phyloP scores from a whole-genome alignment of 2,797 vertebrate species.

The Urosaurus nigricauda region DNA sequence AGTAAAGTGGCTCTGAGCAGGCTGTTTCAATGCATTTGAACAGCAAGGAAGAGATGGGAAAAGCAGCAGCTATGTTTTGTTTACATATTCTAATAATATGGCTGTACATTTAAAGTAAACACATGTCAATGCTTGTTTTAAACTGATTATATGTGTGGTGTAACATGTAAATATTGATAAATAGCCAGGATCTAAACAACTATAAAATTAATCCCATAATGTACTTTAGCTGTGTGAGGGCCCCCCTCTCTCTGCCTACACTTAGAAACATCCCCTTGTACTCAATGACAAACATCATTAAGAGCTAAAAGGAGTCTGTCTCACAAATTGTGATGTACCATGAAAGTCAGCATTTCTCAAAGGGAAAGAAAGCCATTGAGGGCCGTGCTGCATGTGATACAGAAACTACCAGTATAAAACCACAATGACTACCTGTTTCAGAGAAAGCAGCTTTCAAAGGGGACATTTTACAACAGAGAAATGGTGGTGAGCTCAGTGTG shows the following conservation, averaged over 20 bases:
- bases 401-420: neutral
- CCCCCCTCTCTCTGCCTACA: too few species aligned
- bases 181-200: constrained; percentile 26
- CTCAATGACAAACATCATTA: neutral
- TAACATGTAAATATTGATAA: constrained; percentile 29
- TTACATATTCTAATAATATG: constrained; percentile 14
- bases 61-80: neutral
- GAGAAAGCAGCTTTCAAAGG: neutral
- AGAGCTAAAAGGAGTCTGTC: neutral
- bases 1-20: neutral
- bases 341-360: neutral
- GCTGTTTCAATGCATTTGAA: neutral
- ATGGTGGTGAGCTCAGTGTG: neutral
- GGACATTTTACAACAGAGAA: neutral
- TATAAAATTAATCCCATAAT: constrained; percentile 1
- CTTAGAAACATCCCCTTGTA: neutral
- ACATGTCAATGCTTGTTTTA: constrained; percentile 2
- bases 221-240: neutral
- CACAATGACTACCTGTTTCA: neutral
- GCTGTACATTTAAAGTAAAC: neutral
- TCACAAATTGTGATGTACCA: neutral
- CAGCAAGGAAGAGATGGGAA: neutral
- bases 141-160: neutral
- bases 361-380: neutral
- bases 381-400: neutral